Evolutionary conservation across 2,888 invertebrate species (phyloP), one percentile per base, ranked within the genome.

Genomic region (Apamea anceps): DNA sequence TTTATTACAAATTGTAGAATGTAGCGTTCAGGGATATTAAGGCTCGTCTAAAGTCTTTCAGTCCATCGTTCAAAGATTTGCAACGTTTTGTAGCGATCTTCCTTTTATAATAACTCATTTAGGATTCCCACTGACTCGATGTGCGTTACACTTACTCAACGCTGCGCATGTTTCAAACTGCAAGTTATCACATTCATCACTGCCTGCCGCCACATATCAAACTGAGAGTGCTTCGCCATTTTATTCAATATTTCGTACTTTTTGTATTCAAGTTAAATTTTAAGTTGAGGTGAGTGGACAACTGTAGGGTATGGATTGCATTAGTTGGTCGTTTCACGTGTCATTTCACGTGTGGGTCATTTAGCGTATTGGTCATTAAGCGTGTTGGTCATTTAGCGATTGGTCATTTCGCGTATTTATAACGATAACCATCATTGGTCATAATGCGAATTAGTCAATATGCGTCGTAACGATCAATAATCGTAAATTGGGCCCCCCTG

Each of bases 181-280:
- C 77, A 82, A 83, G 82, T 79, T 57, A 78, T 32, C 79, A 42
- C 89, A 83, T 87, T 81, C 77, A 80, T 87, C 85, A 77, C 78
- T 67, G 77, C 57, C 77, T 73, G 48, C 51, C 37, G 73, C 37
- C n/a, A 74, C 72, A 13, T 63, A 45, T 70, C 79, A 65, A 13
- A 51, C 75, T 28, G 60, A 57, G 60, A 75, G 66, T 62, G 25
- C 62, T 71, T 57, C 42, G 25, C 54, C 8, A 32, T 42, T 71
- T 71, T 45, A 71, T 63, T 42, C 63, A 57, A 85, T 77, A 72
- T 75, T 83, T 62, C 62, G 48, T 72, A 65, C 66, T n/a, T 57
- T 71, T 54, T 1, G 21, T 32, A 15, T 12, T 57, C 45, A n/a
- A 51, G n/a, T 48, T 32, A 57, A 2, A 21, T 68, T 62, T 51